These are phyloP conservation scores for Trinorchestia longiramus DNA, from an alignment of 1,140 invertebrate genomes.

Conservation along the genomic window DNA sequence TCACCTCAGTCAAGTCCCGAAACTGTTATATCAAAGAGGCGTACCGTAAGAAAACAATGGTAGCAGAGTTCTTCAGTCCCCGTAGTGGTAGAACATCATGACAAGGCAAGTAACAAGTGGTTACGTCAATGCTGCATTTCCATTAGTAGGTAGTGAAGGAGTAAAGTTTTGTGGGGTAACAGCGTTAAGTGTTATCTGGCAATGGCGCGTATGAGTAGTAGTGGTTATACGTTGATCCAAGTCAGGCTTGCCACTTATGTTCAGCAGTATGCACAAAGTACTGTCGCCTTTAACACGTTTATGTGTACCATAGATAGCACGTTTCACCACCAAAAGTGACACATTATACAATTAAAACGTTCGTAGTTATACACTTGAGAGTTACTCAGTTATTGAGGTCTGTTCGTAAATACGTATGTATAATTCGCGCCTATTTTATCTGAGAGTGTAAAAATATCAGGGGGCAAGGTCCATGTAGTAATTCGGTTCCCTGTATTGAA, in stretches of 20 bases:
- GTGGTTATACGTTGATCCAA: background rate
- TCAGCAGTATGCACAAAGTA: background rate
- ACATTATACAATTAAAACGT: background rate
- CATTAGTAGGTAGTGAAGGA: conserved; percentile 20
- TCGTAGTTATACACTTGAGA: background rate
- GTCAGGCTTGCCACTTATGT: background rate
- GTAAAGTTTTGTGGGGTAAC: background rate
- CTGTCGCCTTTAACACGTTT: background rate
- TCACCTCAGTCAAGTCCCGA: conserved; percentile 41
- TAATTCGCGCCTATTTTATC: background rate
- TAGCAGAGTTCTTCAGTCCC: background rate
- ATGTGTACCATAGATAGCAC: background rate
- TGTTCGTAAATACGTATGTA: background rate
- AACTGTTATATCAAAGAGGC: conserved; percentile 29
- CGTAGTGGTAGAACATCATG: background rate
- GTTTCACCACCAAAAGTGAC: background rate
- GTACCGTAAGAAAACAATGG: background rate
- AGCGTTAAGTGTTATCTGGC: background rate
- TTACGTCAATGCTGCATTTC: conserved; percentile 13
- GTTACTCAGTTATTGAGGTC: background rate
- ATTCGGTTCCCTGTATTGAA: background rate
- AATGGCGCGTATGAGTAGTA: background rate
- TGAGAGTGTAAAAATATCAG: background rate
- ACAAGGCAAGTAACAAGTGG: conserved; percentile 8
- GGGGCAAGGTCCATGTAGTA: background rate